Conservation (phyloP, 2,888 invertebrate species). For the Pristionchus fissidentatus region DNA sequence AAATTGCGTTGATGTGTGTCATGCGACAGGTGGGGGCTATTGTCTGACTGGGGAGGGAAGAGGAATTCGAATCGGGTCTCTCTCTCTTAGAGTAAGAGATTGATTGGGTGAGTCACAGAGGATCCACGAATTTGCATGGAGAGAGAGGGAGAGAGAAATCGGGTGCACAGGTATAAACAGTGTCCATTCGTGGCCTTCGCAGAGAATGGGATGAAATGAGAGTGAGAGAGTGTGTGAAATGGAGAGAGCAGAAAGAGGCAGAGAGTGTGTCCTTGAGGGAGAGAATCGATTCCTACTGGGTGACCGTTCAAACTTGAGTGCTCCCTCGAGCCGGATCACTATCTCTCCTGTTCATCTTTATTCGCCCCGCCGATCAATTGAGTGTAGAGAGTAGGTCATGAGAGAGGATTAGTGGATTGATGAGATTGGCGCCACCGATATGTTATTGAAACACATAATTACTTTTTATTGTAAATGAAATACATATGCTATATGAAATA, state of each 20-base stretch:
- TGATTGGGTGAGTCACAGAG: constrained; percentile 37
- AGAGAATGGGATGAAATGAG: constrained; percentile 12
- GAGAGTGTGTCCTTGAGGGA: constrained; percentile 8
- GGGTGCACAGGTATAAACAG: constrained; percentile 1
- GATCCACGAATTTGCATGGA: constrained; percentile 11
- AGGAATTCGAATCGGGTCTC: neutral
- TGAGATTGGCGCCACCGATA: too few relatives aligned
- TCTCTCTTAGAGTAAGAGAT: neutral
- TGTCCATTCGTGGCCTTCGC: constrained; percentile 24
- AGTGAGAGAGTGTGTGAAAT: neutral
- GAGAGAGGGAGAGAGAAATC: neutral
- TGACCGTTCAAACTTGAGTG: constrained; percentile 45
- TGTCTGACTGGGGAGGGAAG: neutral
- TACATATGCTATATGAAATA: too few relatives aligned
- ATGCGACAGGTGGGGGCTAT: constrained; percentile 28
- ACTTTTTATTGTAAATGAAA: too few relatives aligned
- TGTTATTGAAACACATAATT: too few relatives aligned
- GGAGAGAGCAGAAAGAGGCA: constrained; percentile 31
- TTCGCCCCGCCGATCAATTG: neutral
- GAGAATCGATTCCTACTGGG: constrained; percentile 15
- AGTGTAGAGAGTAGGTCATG: constrained; percentile 2
- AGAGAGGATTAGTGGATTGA: neutral
- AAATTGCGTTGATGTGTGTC: too few relatives aligned
- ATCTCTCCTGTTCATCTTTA: neutral
- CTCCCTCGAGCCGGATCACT: constrained; percentile 2